Evolutionary conservation across 2,113 vertebrate genomes (phyloP).

Genomic region (Nothobranchius furzeri): DNA sequence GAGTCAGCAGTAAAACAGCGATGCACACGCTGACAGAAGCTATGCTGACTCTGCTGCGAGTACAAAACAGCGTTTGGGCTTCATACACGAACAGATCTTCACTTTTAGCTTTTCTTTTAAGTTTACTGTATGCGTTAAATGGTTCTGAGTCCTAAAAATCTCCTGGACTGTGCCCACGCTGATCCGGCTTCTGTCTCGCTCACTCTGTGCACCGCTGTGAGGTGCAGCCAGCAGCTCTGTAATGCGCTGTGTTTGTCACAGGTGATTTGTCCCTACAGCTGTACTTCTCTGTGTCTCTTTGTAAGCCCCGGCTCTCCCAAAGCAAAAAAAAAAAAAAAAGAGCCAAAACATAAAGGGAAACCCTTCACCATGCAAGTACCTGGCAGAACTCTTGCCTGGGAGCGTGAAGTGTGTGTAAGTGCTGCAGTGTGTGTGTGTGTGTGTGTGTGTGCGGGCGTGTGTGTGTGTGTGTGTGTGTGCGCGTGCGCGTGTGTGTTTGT

Average conservation of each 20-base stretch:
- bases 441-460: neutral
- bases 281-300: slow-evolving; percentile 28
- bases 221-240: slow-evolving; percentile 31
- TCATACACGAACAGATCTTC: neutral
- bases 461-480: neutral
- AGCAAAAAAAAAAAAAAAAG: slow-evolving; percentile 41
- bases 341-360: slow-evolving; percentile 56
- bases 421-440: neutral
- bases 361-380: slow-evolving; percentile 70
- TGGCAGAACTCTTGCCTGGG: slow-evolving; percentile 46
- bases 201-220: slow-evolving; percentile 1
- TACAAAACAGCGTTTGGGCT: neutral
- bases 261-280: slow-evolving; percentile 52
- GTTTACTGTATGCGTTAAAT: too few relatives aligned
- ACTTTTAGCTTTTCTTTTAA: too few relatives aligned
- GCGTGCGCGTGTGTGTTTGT: too few relatives aligned
- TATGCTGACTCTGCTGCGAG: neutral
- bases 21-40: slow-evolving; percentile 19
- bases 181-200: neutral
- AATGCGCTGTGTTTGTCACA: slow-evolving; percentile 46
- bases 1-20: slow-evolving; percentile 20
- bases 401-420: slow-evolving; percentile 21
- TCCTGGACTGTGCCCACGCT: neutral
- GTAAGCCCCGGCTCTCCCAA: slow-evolving; percentile 40
- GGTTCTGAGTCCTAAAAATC: too few relatives aligned